A percentile compares a stretch with the other conserved stretches of the same genome.
Evolutionary conservation across 2,888 invertebrate genomes (phyloP).

Genomic region (Pemphredon lugubris): DNA sequence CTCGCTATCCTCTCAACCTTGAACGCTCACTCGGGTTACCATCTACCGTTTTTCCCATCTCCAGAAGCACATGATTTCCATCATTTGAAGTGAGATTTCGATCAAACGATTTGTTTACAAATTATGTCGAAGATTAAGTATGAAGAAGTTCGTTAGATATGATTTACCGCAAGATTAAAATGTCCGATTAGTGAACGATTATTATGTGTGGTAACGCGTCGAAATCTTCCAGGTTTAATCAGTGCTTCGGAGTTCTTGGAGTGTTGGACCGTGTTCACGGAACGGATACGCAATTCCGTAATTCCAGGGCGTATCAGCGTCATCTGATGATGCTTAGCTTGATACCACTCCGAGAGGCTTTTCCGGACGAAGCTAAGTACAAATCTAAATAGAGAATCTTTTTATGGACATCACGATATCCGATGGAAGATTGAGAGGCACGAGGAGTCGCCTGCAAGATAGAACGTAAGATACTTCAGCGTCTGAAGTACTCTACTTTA

Average conservation of each 20-base stretch:
- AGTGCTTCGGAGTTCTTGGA: slow-evolving; percentile 92
- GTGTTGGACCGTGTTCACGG: slow-evolving; percentile 92
- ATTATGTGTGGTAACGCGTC: too few relatives aligned
- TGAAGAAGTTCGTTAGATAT: too few relatives aligned
- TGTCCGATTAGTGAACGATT: background rate
- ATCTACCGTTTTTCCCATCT: slow-evolving; percentile 92
- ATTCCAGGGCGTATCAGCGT: slow-evolving; percentile 86
- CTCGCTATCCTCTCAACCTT: slow-evolving; percentile 90
- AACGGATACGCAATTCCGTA: slow-evolving; percentile 89
- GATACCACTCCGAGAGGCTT: slow-evolving; percentile 86
- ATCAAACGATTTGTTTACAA: background rate
- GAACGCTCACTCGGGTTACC: slow-evolving; percentile 92
- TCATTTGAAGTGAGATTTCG: slow-evolving; percentile 87
- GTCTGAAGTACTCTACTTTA: slow-evolving; percentile 18
- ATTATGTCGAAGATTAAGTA: too few relatives aligned
- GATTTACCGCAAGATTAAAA: too few relatives aligned
- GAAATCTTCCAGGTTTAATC: slow-evolving; percentile 86
- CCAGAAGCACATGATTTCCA: slow-evolving; percentile 95
- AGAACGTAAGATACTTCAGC: slow-evolving; percentile 22
- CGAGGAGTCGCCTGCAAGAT: slow-evolving; percentile 14
- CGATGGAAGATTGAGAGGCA: slow-evolving; percentile 25
- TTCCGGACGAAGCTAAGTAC: slow-evolving; percentile 83
- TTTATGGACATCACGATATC: slow-evolving; percentile 9
- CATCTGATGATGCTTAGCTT: slow-evolving; percentile 88
- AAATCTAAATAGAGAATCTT: slow-evolving; percentile 73